phyloP scores from a whole-genome alignment of 2,797 vertebrate species.

The Gymnothorax javanicus region DNA sequence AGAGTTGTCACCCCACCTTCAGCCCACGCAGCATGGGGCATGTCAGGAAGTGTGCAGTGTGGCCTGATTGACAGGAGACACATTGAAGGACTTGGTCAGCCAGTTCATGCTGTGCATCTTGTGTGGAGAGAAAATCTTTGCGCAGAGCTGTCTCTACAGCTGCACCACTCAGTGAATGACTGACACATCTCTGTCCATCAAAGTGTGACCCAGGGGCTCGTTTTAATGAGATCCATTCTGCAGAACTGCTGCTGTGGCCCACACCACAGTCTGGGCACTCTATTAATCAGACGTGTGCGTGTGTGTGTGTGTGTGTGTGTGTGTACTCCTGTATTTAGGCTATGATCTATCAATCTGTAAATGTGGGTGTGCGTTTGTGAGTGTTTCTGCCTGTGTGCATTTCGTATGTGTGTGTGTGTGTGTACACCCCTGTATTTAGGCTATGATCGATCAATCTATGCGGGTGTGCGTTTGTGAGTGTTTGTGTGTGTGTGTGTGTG shows the following conservation, averaged over 20 bases:
- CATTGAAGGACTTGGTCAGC: constrained; percentile 35
- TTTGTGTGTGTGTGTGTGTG: constrained; percentile 26
- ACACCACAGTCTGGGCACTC: constrained; percentile 63
- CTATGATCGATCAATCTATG: too few relatives aligned
- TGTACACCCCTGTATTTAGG: constrained; percentile 25
- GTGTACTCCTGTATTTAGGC: constrained; percentile 8
- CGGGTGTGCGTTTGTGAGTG: background rate
- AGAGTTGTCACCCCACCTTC: background rate
- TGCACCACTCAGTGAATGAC: constrained; percentile 71
- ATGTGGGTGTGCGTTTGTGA: background rate
- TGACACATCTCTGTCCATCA: constrained; percentile 75
- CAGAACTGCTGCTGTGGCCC: constrained; percentile 68
- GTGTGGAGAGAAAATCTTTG: constrained; percentile 42
- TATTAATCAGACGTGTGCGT: constrained; percentile 53
- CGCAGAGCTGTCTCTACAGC: constrained; percentile 45
- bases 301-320: constrained; percentile 26
- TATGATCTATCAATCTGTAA: background rate
- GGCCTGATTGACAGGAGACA: constrained; percentile 45
- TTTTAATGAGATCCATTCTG: constrained; percentile 79
- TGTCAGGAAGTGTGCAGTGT: constrained; percentile 44
- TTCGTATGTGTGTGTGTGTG: constrained; percentile 19
- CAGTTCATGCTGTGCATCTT: constrained; percentile 50
- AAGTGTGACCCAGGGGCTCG: constrained; percentile 75
- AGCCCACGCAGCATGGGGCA: constrained; percentile 1
- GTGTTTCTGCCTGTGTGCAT: constrained; percentile 59